phyloP scores from a whole-genome alignment of 2,113 vertebrate genomes.

The Polypterus senegalus region DNA sequence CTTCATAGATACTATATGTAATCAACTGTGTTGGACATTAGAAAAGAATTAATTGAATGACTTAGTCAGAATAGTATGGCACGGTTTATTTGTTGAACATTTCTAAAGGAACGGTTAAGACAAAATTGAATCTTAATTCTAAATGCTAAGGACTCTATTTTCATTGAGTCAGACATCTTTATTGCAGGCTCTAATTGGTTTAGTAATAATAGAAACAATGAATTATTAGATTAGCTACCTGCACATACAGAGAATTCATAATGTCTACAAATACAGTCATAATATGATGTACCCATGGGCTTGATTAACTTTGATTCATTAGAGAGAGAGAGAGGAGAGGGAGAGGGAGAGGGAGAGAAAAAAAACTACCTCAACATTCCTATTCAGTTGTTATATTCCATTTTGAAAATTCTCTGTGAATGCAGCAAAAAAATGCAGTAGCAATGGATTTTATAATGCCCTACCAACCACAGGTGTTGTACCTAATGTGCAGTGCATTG shows the following conservation, averaged over 20 bases:
- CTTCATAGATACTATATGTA: too few species aligned
- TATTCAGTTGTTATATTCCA: constrained; percentile 26
- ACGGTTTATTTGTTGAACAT: not conserved
- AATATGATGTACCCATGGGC: constrained; percentile 25
- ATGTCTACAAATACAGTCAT: constrained; percentile 30
- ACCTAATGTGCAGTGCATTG: constrained; percentile 23
- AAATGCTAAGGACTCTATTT: constrained; percentile 11
- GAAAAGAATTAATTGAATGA: too few species aligned
- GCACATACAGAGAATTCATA: constrained; percentile 20
- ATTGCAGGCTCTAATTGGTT: constrained; percentile 29
- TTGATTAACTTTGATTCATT: constrained; percentile 31
- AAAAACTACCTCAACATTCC: constrained; percentile 13
- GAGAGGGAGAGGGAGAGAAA: not conserved
- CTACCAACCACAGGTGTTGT: constrained; percentile 21
- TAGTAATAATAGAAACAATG: constrained; percentile 39
- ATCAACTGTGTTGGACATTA: too few species aligned
- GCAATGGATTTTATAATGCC: constrained; percentile 26
- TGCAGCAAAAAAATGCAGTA: constrained; percentile 17
- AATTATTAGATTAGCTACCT: constrained; percentile 47
- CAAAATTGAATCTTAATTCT: not conserved
- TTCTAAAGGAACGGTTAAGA: not conserved
- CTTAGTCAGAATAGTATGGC: not conserved
- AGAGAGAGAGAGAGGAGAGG: not conserved
- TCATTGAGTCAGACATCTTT: constrained; percentile 40
- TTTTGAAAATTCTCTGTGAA: constrained; percentile 15